Evolutionary conservation across 2,113 vertebrate species (phyloP), one percentile per base, ranked within the genome.

Genomic region (Columbina picui): DNA sequence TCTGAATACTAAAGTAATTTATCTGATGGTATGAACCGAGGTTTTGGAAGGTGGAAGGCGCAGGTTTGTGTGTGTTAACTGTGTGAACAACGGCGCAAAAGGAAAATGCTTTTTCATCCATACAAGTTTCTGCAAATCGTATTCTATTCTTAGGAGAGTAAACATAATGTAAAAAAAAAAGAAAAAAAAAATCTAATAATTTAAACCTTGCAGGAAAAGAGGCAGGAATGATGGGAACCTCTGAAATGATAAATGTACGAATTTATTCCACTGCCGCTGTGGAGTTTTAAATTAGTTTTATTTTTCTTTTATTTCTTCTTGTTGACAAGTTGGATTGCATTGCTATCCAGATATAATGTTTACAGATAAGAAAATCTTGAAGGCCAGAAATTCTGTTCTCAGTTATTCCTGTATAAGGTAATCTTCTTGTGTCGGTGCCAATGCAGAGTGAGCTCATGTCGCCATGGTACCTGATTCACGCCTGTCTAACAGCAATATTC

Each of bases 161-260:
- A 96, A 93, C 87, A 93, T 22, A 94, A 93, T 53, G 29, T 47
- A 30, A 32, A 65, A 91, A 88, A 53, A 61, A 7, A 70, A 80
- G n/a, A 76, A 52, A 41, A 45, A 45, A 56, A n/a, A 67, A 17
- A 77, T 34, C 64, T 82, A 92, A 88, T 92, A 80, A 90, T 88
- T 97, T 92, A 94, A 95, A 80, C 69, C 55, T 91, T 84, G 60
- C 59, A 79, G 90, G 49, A 86, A 88, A 84, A 84, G 93, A 89
- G 74, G 70, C 71, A 83, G 61, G 32, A 96, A 47, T 6, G 3
- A 86, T 83, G 76, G 75, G 80, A 93, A 86, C 60, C 79, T 94
- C 83, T 91, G 90, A 91, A 92, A 95, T 95, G 88, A 96, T 94
- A 94, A 97, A 96, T 95, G 74, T 29, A 89, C 36, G 55, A 89